Percentiles rank a stretch among this genome's conserved stretches.
phyloP scores from a whole-genome alignment of 2,888 invertebrate genomes.

The Parelbella ahira region DNA sequence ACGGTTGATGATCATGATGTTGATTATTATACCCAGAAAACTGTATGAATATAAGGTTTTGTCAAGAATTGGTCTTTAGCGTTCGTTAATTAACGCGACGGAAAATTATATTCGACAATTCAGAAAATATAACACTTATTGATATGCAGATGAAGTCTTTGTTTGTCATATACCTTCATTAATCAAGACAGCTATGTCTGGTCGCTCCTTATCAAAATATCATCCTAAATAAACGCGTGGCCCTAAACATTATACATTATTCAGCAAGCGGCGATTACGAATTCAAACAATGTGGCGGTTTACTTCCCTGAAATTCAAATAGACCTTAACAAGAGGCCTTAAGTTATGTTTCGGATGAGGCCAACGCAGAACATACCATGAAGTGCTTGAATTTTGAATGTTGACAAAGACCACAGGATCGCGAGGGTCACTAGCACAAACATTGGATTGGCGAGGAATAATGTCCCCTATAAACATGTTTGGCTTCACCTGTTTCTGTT shows the following conservation, averaged over 20 bases:
- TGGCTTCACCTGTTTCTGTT: too few species aligned
- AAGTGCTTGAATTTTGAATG: constrained; percentile 18
- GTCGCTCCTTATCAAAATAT: constrained; percentile 56
- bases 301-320: constrained; percentile 37
- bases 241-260: constrained; percentile 58
- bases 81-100: too few species aligned
- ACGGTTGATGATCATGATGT: too few species aligned
- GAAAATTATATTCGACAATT: background rate
- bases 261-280: constrained; percentile 49
- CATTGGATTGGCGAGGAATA: constrained; percentile 6
- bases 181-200: constrained; percentile 51
- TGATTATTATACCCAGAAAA: too few species aligned
- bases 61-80: too few species aligned
- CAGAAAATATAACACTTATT: constrained; percentile 4
- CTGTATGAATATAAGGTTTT: too few species aligned
- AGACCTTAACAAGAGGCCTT: constrained; percentile 30
- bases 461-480: too few species aligned
- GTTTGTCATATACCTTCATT: constrained; percentile 44
- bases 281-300: constrained; percentile 41
- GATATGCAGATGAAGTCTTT: constrained; percentile 29
- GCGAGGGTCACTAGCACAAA: background rate
- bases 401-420: constrained; percentile 18
- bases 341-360: constrained; percentile 27
- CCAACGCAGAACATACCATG: constrained; percentile 14
- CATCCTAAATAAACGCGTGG: constrained; percentile 61